phyloP scores from a whole-genome alignment of 2,113 vertebrate species.

The Rattus norvegicus region DNA sequence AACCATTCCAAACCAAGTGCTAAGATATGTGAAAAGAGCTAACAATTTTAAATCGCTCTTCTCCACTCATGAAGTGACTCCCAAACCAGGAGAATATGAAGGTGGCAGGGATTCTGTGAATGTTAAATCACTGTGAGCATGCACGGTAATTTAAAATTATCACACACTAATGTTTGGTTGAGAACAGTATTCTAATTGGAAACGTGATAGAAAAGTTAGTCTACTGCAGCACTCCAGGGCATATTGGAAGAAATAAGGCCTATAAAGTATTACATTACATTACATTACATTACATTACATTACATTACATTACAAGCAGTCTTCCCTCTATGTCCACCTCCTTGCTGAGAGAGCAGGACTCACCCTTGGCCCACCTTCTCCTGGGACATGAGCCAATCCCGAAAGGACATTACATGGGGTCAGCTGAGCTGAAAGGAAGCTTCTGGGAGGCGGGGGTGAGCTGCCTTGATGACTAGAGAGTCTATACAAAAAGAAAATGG shows the following conservation, averaged over 20 bases:
- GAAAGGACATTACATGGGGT: neutral
- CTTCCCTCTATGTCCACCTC: constrained; percentile 9
- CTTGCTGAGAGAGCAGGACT: neutral
- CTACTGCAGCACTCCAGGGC: constrained; percentile 55
- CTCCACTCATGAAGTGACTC: constrained; percentile 73
- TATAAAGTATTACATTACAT: constrained; percentile 13
- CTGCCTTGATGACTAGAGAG: neutral
- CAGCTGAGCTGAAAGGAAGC: neutral
- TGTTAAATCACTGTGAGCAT: constrained; percentile 76
- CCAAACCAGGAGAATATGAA: constrained; percentile 72
- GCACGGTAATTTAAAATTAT: constrained; percentile 72
- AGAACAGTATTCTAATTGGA: constrained; percentile 70
- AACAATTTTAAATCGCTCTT: constrained; percentile 75
- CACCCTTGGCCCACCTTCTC: neutral
- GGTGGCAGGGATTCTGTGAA: constrained; percentile 68
- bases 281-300: neutral
- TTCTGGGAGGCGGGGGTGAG: neutral
- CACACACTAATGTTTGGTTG: constrained; percentile 64
- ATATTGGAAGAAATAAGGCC: constrained; percentile 46
- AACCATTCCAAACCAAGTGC: constrained; percentile 67
- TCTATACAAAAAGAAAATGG: neutral
- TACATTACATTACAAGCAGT: neutral
- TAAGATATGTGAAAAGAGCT: constrained; percentile 66
- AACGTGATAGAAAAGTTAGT: constrained; percentile 67
- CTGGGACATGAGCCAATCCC: neutral